These are phyloP conservation scores for Spatulosminthurus flaviceps DNA, from an alignment of 2,888 invertebrate genomes.

Conservation along the genomic window DNA sequence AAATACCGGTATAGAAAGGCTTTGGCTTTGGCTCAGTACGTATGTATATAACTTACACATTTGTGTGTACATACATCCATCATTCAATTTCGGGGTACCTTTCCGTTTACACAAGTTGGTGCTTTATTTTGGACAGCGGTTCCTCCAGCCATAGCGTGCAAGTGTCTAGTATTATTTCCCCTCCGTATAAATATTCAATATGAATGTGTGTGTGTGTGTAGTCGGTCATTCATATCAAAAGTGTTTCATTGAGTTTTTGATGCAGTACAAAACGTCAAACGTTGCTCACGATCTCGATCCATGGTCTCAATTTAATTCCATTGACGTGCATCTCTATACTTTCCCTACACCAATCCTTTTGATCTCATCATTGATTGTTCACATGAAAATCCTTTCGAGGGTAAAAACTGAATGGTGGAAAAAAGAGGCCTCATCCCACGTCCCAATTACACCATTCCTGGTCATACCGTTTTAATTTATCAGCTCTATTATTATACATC, in stretches of 20 bases:
- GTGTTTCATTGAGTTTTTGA: slow-evolving; percentile 28
- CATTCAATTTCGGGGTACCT: not conserved
- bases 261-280: slow-evolving; percentile 23
- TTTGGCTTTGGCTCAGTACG: not conserved
- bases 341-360: slow-evolving; percentile 33
- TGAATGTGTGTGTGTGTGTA: not conserved
- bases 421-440: too few relatives aligned
- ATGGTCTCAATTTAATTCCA: not conserved
- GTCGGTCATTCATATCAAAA: slow-evolving; percentile 24
- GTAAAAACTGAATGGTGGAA: not conserved
- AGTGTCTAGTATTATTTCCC: slow-evolving; percentile 20
- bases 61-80: not conserved
- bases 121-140: too few relatives aligned
- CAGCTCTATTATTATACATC: too few relatives aligned
- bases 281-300: slow-evolving; percentile 7
- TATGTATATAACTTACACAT: too few relatives aligned
- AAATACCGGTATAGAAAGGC: not conserved
- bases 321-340: not conserved
- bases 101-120: too few relatives aligned
- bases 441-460: too few relatives aligned
- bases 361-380: slow-evolving; percentile 44
- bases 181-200: slow-evolving; percentile 26
- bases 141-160: slow-evolving; percentile 10
- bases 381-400: slow-evolving; percentile 49
- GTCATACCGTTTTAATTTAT: too few relatives aligned